Evolutionary conservation across 2,888 invertebrate genomes (phyloP), one percentile per base, ranked within the genome.

Genomic region (Allophyes oxyacanthae): DNA sequence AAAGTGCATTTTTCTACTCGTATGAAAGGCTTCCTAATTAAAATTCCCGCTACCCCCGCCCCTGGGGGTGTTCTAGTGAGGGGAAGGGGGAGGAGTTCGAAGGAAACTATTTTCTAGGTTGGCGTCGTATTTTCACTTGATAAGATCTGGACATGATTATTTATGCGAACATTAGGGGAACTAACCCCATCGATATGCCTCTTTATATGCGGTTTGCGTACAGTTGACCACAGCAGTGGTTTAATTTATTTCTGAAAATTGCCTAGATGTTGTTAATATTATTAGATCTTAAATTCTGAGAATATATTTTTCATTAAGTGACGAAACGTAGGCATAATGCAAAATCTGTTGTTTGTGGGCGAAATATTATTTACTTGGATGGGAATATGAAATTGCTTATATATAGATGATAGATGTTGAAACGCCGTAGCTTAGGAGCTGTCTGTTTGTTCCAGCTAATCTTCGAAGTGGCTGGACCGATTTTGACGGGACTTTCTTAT

Each of bases 131-230:
- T 91, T 93, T 88, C 90, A 80, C 82, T 66, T 85, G 93, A 93
- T 93, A 92, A 86, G 80, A 94, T 94, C 93, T 89, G 79, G 90
- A 91, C 92, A 88, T 87, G 91, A 92, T 92, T 92, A 93, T 93
- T 93, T 93, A 94, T 92, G 87, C 83, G 81, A 81, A 84, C 87
- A 88, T 90, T 89, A 87, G 89, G 92, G 92, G 91, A 85, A 75
- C 81, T 86, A 88, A 87, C 91, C 90, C 92, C 84, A 90, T 93
- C 91, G 91, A 93, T 91, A 86, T 85, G 87, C 74, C 84, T 82
- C 84, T 90, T 90, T 91, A 89, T 91, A 90, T 85, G 87, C 84
- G 83, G 84, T 78, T 71, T 72, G 56, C 53, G 88, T 87, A 89
- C 79, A 72, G 64, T 73, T 66, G 66, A 36, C 56, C 30, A 52